phyloP scores from a whole-genome alignment of 2,797 vertebrate genomes.

The Pteronotus mesoamericanus region DNA sequence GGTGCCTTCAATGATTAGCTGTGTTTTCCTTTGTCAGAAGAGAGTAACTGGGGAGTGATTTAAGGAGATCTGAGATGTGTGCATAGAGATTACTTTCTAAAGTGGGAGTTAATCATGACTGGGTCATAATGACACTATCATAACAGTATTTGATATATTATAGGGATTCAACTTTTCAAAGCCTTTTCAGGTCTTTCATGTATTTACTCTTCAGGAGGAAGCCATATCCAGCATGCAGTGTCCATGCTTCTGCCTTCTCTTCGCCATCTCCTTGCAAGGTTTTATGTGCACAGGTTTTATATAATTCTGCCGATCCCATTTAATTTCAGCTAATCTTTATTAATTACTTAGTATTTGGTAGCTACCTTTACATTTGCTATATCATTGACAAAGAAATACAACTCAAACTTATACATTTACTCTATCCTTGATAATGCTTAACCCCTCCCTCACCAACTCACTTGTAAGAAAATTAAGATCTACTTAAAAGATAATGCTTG shows the following conservation, averaged over 20 bases:
- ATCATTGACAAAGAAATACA: not conserved
- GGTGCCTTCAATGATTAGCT: not conserved
- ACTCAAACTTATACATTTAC: fast-evolving
- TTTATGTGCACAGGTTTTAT: not conserved
- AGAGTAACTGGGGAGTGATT: not conserved
- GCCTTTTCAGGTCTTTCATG: not conserved
- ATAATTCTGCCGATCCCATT: fast-evolving
- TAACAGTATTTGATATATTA: not conserved
- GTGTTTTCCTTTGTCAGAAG: not conserved
- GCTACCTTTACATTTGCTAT: not conserved
- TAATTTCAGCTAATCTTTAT: not conserved
- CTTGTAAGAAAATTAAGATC: not conserved
- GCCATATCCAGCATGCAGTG: not conserved
- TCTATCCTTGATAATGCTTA: fast-evolving
- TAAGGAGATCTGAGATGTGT: not conserved
- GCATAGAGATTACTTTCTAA: not conserved
- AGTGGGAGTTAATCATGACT: not conserved
- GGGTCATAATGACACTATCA: not conserved
- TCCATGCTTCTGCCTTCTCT: fast-evolving
- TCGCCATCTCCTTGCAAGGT: fast-evolving
- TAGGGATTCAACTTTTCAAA: not conserved
- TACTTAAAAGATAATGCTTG: not conserved
- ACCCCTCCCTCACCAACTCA: not conserved
- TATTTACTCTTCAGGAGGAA: not conserved
- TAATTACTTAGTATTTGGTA: not conserved